phyloP scores from a whole-genome alignment of 2,113 vertebrate genomes.

The Sinocyclocheilus grahami region DNA sequence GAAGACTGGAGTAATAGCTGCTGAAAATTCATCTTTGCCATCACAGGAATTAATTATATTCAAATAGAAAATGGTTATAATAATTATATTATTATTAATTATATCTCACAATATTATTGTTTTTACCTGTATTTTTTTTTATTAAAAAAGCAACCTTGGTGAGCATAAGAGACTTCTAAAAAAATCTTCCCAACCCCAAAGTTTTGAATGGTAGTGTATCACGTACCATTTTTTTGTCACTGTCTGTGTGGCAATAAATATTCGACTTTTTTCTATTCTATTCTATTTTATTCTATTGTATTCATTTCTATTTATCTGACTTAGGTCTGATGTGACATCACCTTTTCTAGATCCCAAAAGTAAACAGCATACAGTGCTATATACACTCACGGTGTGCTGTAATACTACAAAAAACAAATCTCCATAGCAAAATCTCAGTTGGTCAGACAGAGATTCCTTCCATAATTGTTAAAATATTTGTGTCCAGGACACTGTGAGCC shows the following conservation, averaged over 20 bases:
- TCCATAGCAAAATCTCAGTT: not conserved
- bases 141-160: not conserved
- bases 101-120: not conserved
- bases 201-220: not conserved
- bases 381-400: not conserved
- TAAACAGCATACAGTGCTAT: no score
- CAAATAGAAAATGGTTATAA: no score
- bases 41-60: no score
- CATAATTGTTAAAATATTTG: not conserved
- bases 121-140: not conserved
- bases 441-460: not conserved
- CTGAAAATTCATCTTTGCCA: no score
- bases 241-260: no score
- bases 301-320: no score
- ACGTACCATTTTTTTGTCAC: not conserved
- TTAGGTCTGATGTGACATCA: not conserved
- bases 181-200: not conserved
- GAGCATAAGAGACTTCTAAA: not conserved
- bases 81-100: not conserved
- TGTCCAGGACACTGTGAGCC: not conserved
- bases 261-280: no score
- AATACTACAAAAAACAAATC: not conserved
- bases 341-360: not conserved
- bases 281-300: no score
- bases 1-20: not conserved